Evolutionary conservation across 2,113 vertebrate genomes (phyloP).

Genomic region (Chloropsis cyanopogon): DNA sequence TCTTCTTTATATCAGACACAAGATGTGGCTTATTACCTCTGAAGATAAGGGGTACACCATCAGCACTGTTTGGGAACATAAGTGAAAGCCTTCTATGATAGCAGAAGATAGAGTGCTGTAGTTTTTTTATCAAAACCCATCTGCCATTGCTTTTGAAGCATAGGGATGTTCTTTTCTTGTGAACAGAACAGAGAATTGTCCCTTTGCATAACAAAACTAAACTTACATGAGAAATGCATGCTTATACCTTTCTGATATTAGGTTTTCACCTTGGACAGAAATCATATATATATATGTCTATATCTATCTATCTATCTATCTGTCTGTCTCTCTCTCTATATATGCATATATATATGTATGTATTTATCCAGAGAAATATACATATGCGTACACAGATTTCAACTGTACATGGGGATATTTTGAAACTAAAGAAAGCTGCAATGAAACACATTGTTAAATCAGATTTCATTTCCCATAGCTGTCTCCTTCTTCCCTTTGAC

Average conservation of each 20-base stretch:
- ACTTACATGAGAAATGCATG: background rate
- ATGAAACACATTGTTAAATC: background rate
- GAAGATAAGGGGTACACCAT: background rate
- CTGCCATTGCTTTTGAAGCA: background rate
- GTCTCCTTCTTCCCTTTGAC: background rate
- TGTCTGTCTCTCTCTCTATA: too few species aligned
- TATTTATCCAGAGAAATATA: too few species aligned
- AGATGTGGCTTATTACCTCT: background rate
- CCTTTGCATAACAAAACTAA: background rate
- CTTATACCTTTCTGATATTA: background rate
- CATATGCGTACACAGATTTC: fast-evolving
- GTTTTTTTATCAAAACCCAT: background rate
- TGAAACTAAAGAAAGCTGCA: background rate
- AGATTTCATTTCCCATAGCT: background rate
- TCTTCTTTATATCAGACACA: background rate
- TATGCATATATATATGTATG: background rate
- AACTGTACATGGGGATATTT: background rate
- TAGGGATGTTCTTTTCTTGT: background rate
- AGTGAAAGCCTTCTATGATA: background rate
- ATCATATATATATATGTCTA: background rate
- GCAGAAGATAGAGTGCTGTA: background rate
- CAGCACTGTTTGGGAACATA: background rate
- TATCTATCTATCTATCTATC: too few species aligned
- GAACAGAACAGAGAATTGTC: background rate
- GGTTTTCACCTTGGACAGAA: background rate